Evolutionary conservation across 2,797 vertebrate genomes (phyloP), one percentile per base, ranked within the genome.

Genomic region (Lithobates sylvaticus): DNA sequence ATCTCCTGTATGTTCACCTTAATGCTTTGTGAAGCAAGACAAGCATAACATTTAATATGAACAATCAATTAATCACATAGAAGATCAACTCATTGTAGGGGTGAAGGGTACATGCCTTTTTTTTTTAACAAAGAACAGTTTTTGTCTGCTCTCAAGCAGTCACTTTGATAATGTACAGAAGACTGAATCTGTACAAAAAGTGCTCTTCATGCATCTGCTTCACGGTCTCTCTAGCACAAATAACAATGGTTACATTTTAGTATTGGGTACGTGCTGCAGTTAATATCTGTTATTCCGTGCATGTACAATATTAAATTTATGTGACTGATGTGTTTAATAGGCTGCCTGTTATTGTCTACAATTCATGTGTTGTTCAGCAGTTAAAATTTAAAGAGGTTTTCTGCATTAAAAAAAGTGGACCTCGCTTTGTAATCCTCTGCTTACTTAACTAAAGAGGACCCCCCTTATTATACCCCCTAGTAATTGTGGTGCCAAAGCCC

Each of bases 261-360:
- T 29, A 18, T 34, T 54, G 67, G 58, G 67, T 81, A 81, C 68
- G 67, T 81, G 78, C 65, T 54, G 67, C 44, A 36, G 8, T 27
- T 68, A 67, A 29, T n/a, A 47, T 32, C 21, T 76, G 73, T 50
- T 44, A 76, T 54, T 76, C 8, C 44, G 16, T 76, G 44, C 44
- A 54, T 76, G 44, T 26, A 54, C 50, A 54, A 6, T 54, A 13
- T 10, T 10, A 27, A 0, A 54, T n/a, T 18, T 54, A 18, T 16
- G 50, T 54, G 50, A 18, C 50, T 54, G 50, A 54, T 54, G 50
- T 16, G 50, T 54, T 54, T 54, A 54, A 54, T 16, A 54, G 13
- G 16, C 15, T 54, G 50, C 15, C 16, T 54, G 3, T 16, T 18
- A 54, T 16, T 54, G 13, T 47, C 44, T 47, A 12, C 16, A 54